A percentile compares a stretch with the other conserved stretches of the same genome.
Conservation (phyloP, 2,113 vertebrate genomes). For the Artemisiospiza belli region DNA sequence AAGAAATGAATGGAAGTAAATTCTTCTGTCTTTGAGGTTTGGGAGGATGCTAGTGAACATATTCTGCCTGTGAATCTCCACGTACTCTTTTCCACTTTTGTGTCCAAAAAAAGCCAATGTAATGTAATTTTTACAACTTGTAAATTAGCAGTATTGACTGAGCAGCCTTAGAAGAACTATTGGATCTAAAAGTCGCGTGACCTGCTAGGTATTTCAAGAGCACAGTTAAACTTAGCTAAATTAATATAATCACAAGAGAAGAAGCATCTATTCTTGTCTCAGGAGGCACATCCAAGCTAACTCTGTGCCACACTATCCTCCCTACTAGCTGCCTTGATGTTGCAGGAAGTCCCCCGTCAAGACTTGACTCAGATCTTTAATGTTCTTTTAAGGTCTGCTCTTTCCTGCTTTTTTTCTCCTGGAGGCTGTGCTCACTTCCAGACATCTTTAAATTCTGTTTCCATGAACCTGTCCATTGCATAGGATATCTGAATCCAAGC, state of each 20-base stretch:
- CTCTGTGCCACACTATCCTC: not conserved
- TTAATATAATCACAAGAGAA: not conserved
- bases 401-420: not conserved
- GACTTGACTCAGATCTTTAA: not conserved
- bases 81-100: not conserved
- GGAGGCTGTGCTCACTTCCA: not conserved
- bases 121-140: not conserved
- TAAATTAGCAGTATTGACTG: not conserved
- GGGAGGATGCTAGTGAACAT: not conserved
- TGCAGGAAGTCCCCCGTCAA: not conserved
- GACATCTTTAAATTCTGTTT: not conserved
- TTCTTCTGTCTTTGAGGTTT: not conserved
- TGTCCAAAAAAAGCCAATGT: not conserved
- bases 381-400: not conserved
- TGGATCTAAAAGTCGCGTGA: not conserved
- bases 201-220: not conserved
- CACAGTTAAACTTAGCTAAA: not conserved
- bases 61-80: not conserved
- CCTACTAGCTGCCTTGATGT: not conserved
- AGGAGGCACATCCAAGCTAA: not conserved
- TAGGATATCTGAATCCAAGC: not conserved
- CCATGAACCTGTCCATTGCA: not conserved
- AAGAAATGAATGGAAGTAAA: not conserved
- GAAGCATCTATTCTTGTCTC: not conserved
- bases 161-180: not conserved